Evolutionary conservation across 2,113 vertebrate genomes (phyloP).

Genomic region (Burhinus bistriatus): DNA sequence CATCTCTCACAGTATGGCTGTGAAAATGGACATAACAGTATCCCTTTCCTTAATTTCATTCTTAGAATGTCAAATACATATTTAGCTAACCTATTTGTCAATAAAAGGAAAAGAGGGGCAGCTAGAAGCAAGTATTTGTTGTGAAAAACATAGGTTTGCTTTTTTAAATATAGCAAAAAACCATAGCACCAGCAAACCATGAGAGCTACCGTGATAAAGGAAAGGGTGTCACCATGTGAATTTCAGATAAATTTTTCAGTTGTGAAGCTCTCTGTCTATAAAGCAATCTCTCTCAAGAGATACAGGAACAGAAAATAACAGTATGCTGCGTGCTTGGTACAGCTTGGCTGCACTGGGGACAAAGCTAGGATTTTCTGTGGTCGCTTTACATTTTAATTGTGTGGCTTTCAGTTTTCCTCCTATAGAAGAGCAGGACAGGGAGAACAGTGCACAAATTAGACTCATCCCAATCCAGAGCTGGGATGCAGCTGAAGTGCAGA

Average conservation of each 20-base stretch:
- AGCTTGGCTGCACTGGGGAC: background rate
- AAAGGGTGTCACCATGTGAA: background rate
- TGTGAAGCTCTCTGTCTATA: background rate
- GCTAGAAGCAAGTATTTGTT: background rate
- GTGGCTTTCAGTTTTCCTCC: background rate
- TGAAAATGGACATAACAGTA: background rate
- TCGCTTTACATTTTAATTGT: background rate
- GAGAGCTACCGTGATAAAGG: background rate
- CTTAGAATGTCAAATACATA: background rate
- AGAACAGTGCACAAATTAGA: background rate
- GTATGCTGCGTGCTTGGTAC: background rate
- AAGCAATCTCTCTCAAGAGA: background rate
- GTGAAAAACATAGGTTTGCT: background rate
- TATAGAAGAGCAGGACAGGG: background rate
- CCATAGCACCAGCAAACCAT: background rate
- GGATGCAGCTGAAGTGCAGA: background rate
- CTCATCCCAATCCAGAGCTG: accelerated
- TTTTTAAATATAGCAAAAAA: background rate
- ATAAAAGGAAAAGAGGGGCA: background rate
- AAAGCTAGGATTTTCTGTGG: background rate
- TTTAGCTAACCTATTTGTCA: background rate
- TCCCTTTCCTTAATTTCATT: background rate
- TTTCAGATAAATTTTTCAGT: background rate
- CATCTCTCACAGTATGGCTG: background rate
- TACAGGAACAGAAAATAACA: background rate